A percentile compares a stretch with the other conserved stretches of the same genome.
Conservation (phyloP, 2,888 invertebrate genomes). For the Capitulum mitella region DNA sequence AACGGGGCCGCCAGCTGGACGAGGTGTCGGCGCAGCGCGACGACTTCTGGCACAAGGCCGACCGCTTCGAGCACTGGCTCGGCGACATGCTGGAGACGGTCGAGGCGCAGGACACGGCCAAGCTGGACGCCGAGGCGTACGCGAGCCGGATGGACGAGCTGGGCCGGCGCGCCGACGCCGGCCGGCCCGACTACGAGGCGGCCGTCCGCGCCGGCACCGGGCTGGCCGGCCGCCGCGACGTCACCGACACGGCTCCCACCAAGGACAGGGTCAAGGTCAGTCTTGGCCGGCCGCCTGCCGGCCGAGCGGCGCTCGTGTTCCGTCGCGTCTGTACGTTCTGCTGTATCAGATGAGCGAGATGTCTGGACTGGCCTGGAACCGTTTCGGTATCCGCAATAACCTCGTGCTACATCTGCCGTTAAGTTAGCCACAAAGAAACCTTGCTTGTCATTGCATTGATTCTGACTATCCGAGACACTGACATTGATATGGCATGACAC, state of each 20-base stretch:
- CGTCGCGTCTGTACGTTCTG: too few relatives aligned
- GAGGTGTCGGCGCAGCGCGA: constrained; percentile 63
- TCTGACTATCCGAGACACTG: too few relatives aligned
- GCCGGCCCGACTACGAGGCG: constrained; percentile 64
- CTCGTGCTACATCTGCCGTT: too few relatives aligned
- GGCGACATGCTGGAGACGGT: constrained; percentile 57
- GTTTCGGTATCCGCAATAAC: too few relatives aligned
- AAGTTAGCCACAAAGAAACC: too few relatives aligned
- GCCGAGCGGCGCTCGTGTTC: too few relatives aligned
- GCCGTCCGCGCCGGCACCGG: constrained; percentile 72
- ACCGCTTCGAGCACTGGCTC: constrained; percentile 40
- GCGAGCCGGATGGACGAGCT: background rate
- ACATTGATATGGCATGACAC: too few relatives aligned
- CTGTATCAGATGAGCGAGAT: too few relatives aligned
- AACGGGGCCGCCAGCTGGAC: constrained; percentile 72
- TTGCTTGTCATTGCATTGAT: too few relatives aligned
- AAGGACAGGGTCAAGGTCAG: constrained; percentile 70
- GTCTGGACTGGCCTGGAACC: too few relatives aligned
- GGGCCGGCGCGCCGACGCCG: background rate
- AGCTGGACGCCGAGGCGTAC: constrained; percentile 51
- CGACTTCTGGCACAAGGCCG: constrained; percentile 56
- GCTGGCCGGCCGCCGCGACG: constrained; percentile 72
- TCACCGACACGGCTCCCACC: constrained; percentile 74
- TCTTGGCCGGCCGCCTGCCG: background rate
- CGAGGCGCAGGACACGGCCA: constrained; percentile 62